Base-by-base conservation (phyloP, 2,888 invertebrate species). In the Eupsilia transversa region DNA sequence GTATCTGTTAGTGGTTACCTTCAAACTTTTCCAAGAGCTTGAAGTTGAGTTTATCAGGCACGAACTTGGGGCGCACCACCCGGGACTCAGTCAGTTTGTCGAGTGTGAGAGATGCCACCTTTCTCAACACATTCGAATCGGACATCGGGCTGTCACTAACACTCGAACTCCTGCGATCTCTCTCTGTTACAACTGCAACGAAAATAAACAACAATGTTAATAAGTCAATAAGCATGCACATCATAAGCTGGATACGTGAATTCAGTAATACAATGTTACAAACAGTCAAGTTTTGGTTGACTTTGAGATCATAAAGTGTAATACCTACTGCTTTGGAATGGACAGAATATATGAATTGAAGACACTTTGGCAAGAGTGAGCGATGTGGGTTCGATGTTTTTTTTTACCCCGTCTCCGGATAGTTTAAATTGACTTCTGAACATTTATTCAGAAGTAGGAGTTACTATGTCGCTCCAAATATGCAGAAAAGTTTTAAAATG, bases 11-110 rank as follows among this genome's bases (percentile, higher is more conserved):
- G 30, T 10, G 59, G 38, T 52, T 65, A 65, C 99, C 99, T 98
- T 99, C 99, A 96, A 99, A 99, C 94, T 98, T 99, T 94, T 99
- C 98, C 93, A 98, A 98, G 81, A 98, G 97, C 90, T 98, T 97
- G 94, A 98, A 98, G 96, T 98, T 98, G 87, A 99, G 97, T 94
- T 98, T 99, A 92, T 98, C 98, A 5, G 98, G 98, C 76, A 98
- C 98, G 92, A 98, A 98, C 93, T 97, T 98, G 56, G 98, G 98
- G 86, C 97, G 97, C 56, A 96, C 94, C 49, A 97, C 96, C 87
- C 97, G 97, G 82, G 97, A 96, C 86, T 98, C 98, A 2, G 97
- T 97, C 89, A 97, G 97, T 89, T 97, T 97, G 88, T 98, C 98
- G 87, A 98, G 96, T 68, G 98, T 98, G 84, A 98, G 97, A 69